Base-by-base conservation (phyloP, 2,888 invertebrate genomes). In the Lycaena phlaeas region DNA sequence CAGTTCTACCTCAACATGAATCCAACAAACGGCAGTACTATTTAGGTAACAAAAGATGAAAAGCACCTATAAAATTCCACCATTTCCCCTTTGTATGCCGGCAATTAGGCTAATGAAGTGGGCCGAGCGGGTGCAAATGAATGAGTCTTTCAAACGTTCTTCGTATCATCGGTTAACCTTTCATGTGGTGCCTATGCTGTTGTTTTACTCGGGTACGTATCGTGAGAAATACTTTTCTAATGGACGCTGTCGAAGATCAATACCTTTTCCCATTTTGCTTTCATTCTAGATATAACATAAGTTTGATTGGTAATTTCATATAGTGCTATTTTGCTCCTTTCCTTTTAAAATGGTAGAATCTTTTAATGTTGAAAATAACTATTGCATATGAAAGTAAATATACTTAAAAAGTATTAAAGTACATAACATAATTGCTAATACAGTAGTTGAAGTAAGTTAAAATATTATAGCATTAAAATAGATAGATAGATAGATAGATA, bases 81-180 rank as follows among this genome's bases (percentile, higher is more conserved):
- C 68, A 65, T 75, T 73, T 71, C 68, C 73, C 68, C 70, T 77
- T 76, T 78, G 75, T 76, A 62, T 59, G 65, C 56, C 48, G 56
- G 79, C 81, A 81, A 82, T 82, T 82, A 82, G 76, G 68, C 73
- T 81, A 81, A 81, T 82, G 81, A 82, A 82, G 79, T 70, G 69
- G 63, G 62, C 58, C 58, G 61, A 61, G 61, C 54, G 44, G 48
- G 60, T 61, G 67, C 59, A 68, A 76, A 75, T 81, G 81, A 79
- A 82, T 74, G 61, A 66, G 63, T 63, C 66, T 66, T 58, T 57
- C 62, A 64, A 53, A 54, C 64, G 69, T 68, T 76, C 73, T 68
- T 68, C 59, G 64, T 69, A 73, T 77, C 70, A 71, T 45, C 56
- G 57, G 57, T 68, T 65, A 68, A 77, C 75, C 76, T 82, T 82